Conservation (phyloP, 1,140 invertebrate genomes). For the Bombyx mori region ASM3026992v2 NC_085110.1:13222501-13223000, state of each 20-base stretch:
- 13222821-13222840: slow-evolving; percentile 53
- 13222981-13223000: slow-evolving; percentile 83
- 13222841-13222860: slow-evolving; percentile 58
- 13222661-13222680: slow-evolving; percentile 77
- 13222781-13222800: slow-evolving; percentile 79
- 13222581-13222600: slow-evolving; percentile 42
- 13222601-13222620: slow-evolving; percentile 57
- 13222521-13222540: slow-evolving; percentile 55
- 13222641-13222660: slow-evolving; percentile 55
- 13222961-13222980: slow-evolving; percentile 76
- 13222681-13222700: slow-evolving; percentile 76
- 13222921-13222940: slow-evolving; percentile 45
- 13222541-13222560: slow-evolving; percentile 54
- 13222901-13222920: slow-evolving; percentile 68
- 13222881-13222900: slow-evolving; percentile 76
- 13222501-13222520: slow-evolving; percentile 37
- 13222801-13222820: slow-evolving; percentile 84
- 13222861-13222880: slow-evolving; percentile 74
- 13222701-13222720: slow-evolving; percentile 73
- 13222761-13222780: slow-evolving; percentile 72
- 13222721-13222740: slow-evolving; percentile 51
- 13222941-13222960: slow-evolving; percentile 70
- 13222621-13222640: slow-evolving; percentile 64
- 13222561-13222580: slow-evolving; percentile 48
- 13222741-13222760: slow-evolving; percentile 73